Conservation (phyloP, 1,140 invertebrate genomes). For the Littorina saxatilis region DNA sequence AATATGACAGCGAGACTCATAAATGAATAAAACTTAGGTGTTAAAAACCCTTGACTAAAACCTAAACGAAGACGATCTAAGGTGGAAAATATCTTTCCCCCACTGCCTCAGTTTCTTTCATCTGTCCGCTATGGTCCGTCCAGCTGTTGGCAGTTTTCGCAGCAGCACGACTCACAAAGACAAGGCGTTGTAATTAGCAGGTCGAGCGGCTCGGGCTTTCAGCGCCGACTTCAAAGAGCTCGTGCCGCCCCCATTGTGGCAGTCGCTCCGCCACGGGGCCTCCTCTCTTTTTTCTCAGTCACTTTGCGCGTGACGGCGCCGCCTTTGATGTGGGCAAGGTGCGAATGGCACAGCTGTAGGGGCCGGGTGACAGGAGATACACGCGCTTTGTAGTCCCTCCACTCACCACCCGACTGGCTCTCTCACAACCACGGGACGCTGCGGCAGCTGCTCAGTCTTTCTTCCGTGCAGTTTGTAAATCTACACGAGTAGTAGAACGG, state of each 20-base stretch:
- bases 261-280: slow-evolving; percentile 9
- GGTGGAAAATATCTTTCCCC: not conserved
- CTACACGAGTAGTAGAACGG: no score
- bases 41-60: no score
- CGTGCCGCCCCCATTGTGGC: slow-evolving; percentile 29
- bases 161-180: slow-evolving; percentile 29
- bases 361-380: not conserved
- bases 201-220: slow-evolving; percentile 15
- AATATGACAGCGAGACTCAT: no score
- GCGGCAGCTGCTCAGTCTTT: not conserved
- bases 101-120: not conserved
- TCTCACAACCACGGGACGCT: not conserved
- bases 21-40: no score
- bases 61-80: no score
- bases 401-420: not conserved
- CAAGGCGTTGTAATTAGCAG: slow-evolving; percentile 28
- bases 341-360: slow-evolving; percentile 27
- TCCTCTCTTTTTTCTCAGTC: not conserved
- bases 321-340: slow-evolving; percentile 37
- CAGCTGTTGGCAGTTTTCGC: slow-evolving; percentile 42
- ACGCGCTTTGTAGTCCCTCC: not conserved
- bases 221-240: slow-evolving; percentile 30
- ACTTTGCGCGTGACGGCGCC: not conserved
- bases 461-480: no score
- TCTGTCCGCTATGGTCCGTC: not conserved